Conservation (phyloP, 2,888 invertebrate genomes). For the Slavum lentiscoides region DNA sequence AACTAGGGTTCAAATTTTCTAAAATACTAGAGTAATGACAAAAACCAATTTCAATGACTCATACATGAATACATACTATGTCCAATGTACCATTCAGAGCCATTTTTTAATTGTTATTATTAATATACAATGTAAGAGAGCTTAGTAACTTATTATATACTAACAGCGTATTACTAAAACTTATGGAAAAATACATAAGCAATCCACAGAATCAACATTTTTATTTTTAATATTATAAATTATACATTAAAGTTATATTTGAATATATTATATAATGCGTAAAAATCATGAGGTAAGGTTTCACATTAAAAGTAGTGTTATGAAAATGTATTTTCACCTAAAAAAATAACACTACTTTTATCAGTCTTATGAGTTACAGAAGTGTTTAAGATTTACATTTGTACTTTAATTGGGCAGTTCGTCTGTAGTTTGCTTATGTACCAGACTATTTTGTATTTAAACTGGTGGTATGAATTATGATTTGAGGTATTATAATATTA, state of each 20-base stretch:
- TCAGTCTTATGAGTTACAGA: conserved; percentile 52
- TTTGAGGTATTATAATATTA: conserved; percentile 38
- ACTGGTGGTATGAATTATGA: conserved; percentile 45
- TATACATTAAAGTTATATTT: conserved; percentile 55
- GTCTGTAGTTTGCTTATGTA: conserved; percentile 53
- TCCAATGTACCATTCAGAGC: conserved; percentile 43
- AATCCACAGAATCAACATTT: conserved; percentile 54
- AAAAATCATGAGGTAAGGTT: conserved; percentile 32
- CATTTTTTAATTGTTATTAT: conserved; percentile 29
- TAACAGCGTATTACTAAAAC: conserved; percentile 45
- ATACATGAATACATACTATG: conserved; percentile 31
- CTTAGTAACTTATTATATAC: conserved; percentile 24
- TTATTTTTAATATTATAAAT: conserved; percentile 55
- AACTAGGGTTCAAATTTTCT: conserved; percentile 36
- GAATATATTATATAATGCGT: conserved; percentile 31
- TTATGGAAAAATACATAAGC: conserved; percentile 47
- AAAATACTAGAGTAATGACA: conserved; percentile 24
- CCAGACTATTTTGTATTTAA: conserved; percentile 46
- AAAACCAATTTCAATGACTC: conserved; percentile 28
- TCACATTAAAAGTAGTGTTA: conserved; percentile 35
- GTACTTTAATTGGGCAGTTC: conserved; percentile 55
- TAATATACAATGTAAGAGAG: conserved; percentile 40
- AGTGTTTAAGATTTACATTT: conserved; percentile 53
- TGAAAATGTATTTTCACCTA: conserved; percentile 53
- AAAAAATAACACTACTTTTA: conserved; percentile 40